Conservation (phyloP, 2,888 invertebrate genomes). For the Colletes collaris region DNA sequence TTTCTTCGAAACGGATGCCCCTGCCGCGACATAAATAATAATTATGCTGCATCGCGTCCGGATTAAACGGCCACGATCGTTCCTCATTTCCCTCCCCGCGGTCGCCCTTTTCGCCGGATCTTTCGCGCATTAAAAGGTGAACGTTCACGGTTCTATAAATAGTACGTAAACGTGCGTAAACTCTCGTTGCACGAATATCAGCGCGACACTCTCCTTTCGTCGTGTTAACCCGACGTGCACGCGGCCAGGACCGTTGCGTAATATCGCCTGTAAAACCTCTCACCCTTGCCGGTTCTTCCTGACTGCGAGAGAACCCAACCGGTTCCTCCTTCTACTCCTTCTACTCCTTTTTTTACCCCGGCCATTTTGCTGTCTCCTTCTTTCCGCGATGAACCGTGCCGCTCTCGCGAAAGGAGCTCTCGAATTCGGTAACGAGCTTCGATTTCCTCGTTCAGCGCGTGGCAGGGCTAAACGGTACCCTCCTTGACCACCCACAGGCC, state of each 20-base stretch:
- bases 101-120: not conserved
- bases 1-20: constrained; percentile 29
- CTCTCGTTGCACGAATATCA: constrained; percentile 52
- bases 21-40: constrained; percentile 41
- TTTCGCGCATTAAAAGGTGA: constrained; percentile 41
- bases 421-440: constrained; percentile 18
- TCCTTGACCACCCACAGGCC: too few species aligned
- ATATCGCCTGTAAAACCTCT: constrained; percentile 62
- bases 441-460: constrained; percentile 22
- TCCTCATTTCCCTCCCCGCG: not conserved
- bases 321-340: constrained; percentile 59
- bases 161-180: constrained; percentile 59
- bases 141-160: constrained; percentile 58
- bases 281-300: constrained; percentile 67
- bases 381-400: constrained; percentile 19
- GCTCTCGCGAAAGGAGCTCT: constrained; percentile 23
- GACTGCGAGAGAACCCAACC: constrained; percentile 63
- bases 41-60: constrained; percentile 21
- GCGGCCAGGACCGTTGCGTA: constrained; percentile 59
- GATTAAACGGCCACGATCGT: constrained; percentile 4
- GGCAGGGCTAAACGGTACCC: too few species aligned
- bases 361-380: constrained; percentile 30
- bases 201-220: constrained; percentile 56
- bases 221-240: constrained; percentile 51
- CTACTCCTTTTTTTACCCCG: constrained; percentile 18